A percentile compares a stretch with the other conserved stretches of the same genome.
phyloP scores from a whole-genome alignment of 2,888 invertebrate genomes.

The Acronicta alni region DNA sequence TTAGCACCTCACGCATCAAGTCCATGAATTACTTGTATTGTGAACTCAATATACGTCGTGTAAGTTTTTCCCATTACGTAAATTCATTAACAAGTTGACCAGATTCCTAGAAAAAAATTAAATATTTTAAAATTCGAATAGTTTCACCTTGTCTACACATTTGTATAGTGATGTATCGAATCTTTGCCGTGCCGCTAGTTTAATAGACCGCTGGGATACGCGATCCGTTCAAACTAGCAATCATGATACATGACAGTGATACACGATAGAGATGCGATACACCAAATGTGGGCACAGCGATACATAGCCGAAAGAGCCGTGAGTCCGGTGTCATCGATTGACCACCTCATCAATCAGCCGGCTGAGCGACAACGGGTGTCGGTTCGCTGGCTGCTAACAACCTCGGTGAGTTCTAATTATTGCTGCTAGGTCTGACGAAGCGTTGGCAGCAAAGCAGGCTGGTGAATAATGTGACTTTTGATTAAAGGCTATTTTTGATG shows the following conservation, averaged over 20 bases:
- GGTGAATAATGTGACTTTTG: neutral
- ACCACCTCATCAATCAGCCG: conserved; percentile 45
- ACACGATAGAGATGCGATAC: neutral
- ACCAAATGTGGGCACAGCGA: neutral
- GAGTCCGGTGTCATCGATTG: conserved; percentile 43
- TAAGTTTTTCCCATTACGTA: too few relatives aligned
- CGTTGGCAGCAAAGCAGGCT: conserved; percentile 14
- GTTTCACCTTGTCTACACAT: too few relatives aligned
- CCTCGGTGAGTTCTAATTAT: conserved; percentile 43
- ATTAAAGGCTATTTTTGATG: too few relatives aligned
- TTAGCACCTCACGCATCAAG: too few relatives aligned
- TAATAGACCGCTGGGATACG: too few relatives aligned
- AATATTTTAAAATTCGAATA: too few relatives aligned
- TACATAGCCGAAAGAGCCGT: conserved; percentile 26
- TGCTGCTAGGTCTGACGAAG: conserved; percentile 25
- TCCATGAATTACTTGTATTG: too few relatives aligned
- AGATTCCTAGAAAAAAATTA: too few relatives aligned
- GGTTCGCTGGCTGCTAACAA: conserved; percentile 45
- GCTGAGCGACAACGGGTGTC: conserved; percentile 40
- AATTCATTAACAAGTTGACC: too few relatives aligned
- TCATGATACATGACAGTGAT: neutral
- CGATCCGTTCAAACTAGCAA: neutral
- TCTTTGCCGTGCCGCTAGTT: too few relatives aligned
- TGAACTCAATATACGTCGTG: too few relatives aligned
- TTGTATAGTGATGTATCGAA: too few relatives aligned